phyloP scores from a whole-genome alignment of 2,888 invertebrate genomes.

The Rotaria socialis region DNA sequence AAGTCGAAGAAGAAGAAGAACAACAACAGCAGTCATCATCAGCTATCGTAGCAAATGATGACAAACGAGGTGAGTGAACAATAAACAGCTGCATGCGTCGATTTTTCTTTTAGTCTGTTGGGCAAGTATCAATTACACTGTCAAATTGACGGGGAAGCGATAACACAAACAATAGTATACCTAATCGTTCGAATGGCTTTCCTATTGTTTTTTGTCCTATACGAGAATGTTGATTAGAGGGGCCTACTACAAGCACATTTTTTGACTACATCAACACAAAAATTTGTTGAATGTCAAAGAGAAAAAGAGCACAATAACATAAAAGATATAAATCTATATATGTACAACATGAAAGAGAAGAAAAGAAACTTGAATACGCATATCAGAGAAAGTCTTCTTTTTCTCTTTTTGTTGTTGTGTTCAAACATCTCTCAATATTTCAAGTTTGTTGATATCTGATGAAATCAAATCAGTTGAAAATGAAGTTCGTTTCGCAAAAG shows the following conservation, averaged over 20 bases:
- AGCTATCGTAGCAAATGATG: neutral
- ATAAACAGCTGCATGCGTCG: neutral
- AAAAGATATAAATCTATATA: neutral
- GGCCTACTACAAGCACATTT: neutral
- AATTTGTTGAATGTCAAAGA: neutral
- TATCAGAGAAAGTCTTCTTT: too few species aligned
- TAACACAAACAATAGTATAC: neutral
- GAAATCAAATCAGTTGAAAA: too few species aligned
- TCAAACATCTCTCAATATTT: too few species aligned
- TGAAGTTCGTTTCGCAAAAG: too few species aligned
- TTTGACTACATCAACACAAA: neutral
- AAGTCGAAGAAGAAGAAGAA: neutral
- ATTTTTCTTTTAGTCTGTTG: neutral
- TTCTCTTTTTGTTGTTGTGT: too few species aligned
- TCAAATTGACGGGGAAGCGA: neutral
- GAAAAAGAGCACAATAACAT: neutral
- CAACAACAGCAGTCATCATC: neutral
- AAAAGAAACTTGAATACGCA: too few species aligned
- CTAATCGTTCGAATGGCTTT: neutral
- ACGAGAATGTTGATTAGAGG: neutral
- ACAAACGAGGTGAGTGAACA: slow-evolving; percentile 16
- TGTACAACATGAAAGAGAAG: neutral
- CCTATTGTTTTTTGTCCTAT: neutral
- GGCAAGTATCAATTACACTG: neutral
- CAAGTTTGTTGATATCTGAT: too few species aligned